Conservation (phyloP, 2,888 invertebrate species). For the Rhagophthalmus giganteus region DNA sequence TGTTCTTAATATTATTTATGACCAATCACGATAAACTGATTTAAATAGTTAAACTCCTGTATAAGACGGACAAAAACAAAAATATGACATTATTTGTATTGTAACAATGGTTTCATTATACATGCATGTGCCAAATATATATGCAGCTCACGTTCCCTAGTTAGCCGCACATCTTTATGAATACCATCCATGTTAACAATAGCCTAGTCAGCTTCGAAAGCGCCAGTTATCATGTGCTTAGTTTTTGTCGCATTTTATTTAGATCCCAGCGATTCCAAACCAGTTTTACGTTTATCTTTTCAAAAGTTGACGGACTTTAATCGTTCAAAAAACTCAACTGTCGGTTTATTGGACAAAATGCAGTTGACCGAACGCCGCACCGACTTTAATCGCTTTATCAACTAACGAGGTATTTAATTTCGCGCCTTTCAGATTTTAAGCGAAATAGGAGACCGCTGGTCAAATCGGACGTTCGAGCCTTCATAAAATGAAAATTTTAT, state of each 20-base stretch:
- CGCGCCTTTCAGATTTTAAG: neutral
- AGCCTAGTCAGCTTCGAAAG: slow-evolving; percentile 46
- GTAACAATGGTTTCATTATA: slow-evolving; percentile 51
- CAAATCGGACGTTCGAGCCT: slow-evolving; percentile 12
- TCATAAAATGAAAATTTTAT: slow-evolving; percentile 39
- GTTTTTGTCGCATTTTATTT: slow-evolving; percentile 43
- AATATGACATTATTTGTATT: slow-evolving; percentile 52
- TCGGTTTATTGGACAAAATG: too few species aligned
- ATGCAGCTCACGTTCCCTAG: slow-evolving; percentile 51
- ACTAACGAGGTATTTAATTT: too few species aligned
- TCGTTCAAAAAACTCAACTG: too few species aligned
- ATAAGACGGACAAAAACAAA: slow-evolving; percentile 31
- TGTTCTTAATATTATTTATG: neutral
- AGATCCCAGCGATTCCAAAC: slow-evolving; percentile 35
- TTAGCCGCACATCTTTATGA: slow-evolving; percentile 51
- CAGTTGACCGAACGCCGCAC: too few species aligned
- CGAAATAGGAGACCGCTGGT: slow-evolving; percentile 12
- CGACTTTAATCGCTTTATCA: too few species aligned
- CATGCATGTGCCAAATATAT: slow-evolving; percentile 47
- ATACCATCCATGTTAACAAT: slow-evolving; percentile 51
- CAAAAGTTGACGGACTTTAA: neutral
- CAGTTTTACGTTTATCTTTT: slow-evolving; percentile 3
- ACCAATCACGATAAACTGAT: neutral
- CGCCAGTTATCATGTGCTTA: slow-evolving; percentile 48
- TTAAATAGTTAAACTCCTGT: neutral